Percentiles rank a stretch among this genome's conserved stretches.
Evolutionary conservation across 2,888 invertebrate species (phyloP).

Genomic region (Creontiades dilutus): DNA sequence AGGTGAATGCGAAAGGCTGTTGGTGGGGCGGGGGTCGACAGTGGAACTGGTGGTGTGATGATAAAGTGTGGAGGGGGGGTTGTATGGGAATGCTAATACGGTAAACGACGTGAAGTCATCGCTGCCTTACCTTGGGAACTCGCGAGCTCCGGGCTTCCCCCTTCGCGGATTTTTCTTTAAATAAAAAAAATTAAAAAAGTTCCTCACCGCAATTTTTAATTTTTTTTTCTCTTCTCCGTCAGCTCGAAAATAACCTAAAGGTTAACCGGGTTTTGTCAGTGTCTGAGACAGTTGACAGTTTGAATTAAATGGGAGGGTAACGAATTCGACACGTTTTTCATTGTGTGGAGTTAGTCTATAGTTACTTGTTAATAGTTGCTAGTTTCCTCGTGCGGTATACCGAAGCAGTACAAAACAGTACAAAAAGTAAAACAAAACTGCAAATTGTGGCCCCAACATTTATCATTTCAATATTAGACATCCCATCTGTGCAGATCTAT

Average conservation of each 20-base stretch:
- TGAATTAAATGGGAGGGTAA: not conserved
- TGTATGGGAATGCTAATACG: conserved; percentile 25
- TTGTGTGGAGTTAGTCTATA: too few species aligned
- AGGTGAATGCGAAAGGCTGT: not conserved
- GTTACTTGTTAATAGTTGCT: too few species aligned
- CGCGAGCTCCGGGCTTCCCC: conserved; percentile 19
- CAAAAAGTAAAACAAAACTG: too few species aligned
- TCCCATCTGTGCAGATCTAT: too few species aligned
- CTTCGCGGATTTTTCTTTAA: not conserved
- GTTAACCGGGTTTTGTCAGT: not conserved
- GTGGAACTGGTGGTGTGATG: not conserved
- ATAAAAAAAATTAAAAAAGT: not conserved
- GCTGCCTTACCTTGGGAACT: conserved; percentile 25
- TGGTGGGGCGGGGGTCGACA: not conserved
- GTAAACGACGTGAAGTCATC: conserved; percentile 6
- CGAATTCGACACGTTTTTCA: not conserved
- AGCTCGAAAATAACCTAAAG: conserved; percentile 6
- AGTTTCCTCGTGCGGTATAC: too few species aligned
- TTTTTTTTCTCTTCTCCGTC: not conserved
- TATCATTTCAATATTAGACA: too few species aligned
- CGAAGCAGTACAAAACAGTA: too few species aligned
- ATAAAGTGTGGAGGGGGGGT: not conserved
- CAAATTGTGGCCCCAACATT: too few species aligned
- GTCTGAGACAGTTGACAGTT: not conserved
- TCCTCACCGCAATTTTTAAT: conserved; percentile 24